These are phyloP conservation scores for Copidosoma aretas DNA, from an alignment of 2,888 invertebrate genomes.

Conservation along the genomic window DNA sequence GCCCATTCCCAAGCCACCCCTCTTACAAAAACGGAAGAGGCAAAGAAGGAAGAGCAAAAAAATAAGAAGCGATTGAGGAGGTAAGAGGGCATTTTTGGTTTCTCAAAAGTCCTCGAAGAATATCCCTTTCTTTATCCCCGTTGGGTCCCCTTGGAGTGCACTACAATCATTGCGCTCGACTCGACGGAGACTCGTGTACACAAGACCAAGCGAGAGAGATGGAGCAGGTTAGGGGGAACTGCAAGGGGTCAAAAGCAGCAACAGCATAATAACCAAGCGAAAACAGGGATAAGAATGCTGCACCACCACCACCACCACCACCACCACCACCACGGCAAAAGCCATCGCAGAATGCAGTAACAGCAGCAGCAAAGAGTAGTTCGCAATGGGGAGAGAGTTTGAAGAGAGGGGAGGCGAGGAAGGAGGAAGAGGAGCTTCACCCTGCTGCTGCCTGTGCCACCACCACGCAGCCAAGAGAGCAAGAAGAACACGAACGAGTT, in stretches of 20 bases:
- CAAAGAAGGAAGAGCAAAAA: neutral
- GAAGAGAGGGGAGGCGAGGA: neutral
- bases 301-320: no score
- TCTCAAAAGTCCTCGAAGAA: constrained; percentile 26
- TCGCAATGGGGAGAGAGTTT: neutral
- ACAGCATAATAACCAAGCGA: constrained; percentile 9
- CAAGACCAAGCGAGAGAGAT: neutral
- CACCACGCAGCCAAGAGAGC: neutral
- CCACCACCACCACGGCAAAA: neutral
- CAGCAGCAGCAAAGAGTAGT: neutral
- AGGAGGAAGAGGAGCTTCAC: neutral
- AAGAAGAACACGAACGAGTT: constrained; percentile 2
- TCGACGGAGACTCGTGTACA: constrained; percentile 2
- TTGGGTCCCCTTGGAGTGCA: constrained; percentile 22
- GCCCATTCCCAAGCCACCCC: neutral
- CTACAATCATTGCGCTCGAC: constrained; percentile 28
- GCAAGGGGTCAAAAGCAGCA: constrained; percentile 31
- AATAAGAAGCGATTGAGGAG: constrained; percentile 1
- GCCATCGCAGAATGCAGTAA: neutral
- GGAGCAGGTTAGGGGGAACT: no score
- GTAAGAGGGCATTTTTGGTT: constrained; percentile 13
- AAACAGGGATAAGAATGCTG: constrained; percentile 30
- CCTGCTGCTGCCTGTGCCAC: neutral
- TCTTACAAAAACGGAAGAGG: neutral
- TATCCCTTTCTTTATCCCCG: neutral